These are phyloP conservation scores for Mesorhabditis sp. DNA, from an alignment of 2,888 invertebrate genomes.

Conservation along the genomic window DNA sequence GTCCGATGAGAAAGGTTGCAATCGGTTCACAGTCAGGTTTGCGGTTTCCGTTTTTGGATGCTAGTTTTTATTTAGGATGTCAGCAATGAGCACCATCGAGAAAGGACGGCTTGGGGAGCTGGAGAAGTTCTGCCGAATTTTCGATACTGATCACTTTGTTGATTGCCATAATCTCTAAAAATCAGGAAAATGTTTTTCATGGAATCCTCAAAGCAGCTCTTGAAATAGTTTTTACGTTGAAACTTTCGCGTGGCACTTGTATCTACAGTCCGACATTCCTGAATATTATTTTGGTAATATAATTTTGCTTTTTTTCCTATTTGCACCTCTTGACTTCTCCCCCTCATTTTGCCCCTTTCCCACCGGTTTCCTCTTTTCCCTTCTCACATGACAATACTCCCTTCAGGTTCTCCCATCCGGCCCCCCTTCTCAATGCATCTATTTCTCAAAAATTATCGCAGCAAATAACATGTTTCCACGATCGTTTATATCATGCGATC, in stretches of 20 bases:
- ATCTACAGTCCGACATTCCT: too few species aligned
- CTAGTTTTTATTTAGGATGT: conserved; percentile 29
- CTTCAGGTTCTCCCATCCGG: conserved; percentile 14
- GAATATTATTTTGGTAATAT: too few species aligned
- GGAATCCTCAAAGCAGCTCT: not conserved
- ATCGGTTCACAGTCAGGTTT: conserved; percentile 37
- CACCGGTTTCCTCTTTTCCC: conserved; percentile 6
- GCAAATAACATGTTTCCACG: too few species aligned
- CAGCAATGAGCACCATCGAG: conserved; percentile 34
- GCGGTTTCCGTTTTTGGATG: not conserved
- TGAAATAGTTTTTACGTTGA: too few species aligned
- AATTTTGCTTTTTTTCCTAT: too few species aligned
- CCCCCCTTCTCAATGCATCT: not conserved
- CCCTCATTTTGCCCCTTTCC: not conserved
- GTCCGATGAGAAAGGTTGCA: conserved; percentile 28
- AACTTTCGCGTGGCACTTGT: too few species aligned
- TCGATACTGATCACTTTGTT: conserved; percentile 37
- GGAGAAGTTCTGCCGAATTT: conserved; percentile 29
- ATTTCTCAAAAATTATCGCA: too few species aligned
- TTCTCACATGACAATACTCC: conserved; percentile 20
- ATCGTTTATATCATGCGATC: too few species aligned
- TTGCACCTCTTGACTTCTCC: too few species aligned
- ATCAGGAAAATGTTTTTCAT: conserved; percentile 1
- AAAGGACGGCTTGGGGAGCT: conserved; percentile 24
- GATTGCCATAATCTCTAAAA: conserved; percentile 32